These are phyloP conservation scores for Strigamia crassipes DNA, from an alignment of 2,888 invertebrate species.

Conservation along the genomic window DNA sequence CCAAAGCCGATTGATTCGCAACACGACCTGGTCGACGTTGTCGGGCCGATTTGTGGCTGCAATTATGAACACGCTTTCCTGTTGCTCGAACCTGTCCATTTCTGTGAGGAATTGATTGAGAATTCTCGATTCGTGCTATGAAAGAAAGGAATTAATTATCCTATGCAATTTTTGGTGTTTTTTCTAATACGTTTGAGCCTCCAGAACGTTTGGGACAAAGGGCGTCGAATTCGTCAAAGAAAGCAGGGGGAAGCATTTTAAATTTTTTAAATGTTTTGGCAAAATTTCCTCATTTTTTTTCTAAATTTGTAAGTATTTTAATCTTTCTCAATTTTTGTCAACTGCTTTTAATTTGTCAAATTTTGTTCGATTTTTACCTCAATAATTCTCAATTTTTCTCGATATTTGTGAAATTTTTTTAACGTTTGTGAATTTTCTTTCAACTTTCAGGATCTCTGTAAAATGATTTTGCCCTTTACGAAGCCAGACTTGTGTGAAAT, in stretches of 20 bases:
- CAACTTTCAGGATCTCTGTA: no score
- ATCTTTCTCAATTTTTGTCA: no score
- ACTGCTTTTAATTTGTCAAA: no score
- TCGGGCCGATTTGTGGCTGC: conserved; percentile 98
- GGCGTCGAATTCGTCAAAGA: conserved; percentile 98
- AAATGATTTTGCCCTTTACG: not conserved
- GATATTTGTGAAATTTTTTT: no score
- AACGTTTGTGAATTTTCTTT: no score
- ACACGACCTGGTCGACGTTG: conserved; percentile 92
- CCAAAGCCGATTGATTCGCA: conserved; percentile 87
- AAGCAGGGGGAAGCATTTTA: conserved; percentile 95
- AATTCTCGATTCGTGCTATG: not conserved
- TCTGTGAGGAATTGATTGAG: conserved; percentile 81
- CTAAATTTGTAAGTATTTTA: no score
- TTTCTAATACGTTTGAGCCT: conserved; percentile 66
- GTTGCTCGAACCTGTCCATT: conserved; percentile 81
- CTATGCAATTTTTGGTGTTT: not conserved
- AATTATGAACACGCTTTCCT: conserved; percentile 84
- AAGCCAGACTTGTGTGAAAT: not conserved
- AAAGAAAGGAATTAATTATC: not conserved
- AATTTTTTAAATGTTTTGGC: no score
- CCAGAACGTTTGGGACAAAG: conserved; percentile 87
- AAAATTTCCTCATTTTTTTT: no score
- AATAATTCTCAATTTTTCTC: no score
- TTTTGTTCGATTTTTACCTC: no score